A percentile compares a stretch with the other conserved stretches of the same genome.
These are phyloP conservation scores for Dolichotis patagonum DNA, from an alignment of 2,113 vertebrate species.

Conservation along the genomic window DNA sequence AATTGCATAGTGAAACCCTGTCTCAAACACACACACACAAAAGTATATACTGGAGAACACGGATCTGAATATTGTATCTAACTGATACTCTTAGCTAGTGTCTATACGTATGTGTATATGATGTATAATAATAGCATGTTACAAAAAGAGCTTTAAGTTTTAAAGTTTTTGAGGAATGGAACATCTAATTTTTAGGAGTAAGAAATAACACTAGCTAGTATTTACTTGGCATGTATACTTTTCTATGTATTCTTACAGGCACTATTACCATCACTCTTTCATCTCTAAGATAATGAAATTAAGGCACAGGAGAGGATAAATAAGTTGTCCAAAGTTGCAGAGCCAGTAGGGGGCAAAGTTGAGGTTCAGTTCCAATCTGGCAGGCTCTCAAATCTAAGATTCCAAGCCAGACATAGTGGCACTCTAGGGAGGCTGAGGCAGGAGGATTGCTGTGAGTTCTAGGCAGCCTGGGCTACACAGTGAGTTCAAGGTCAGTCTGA, in stretches of 20 bases:
- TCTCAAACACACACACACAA: too few relatives aligned
- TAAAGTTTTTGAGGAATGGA: background rate
- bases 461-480: background rate
- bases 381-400: conserved; percentile 13
- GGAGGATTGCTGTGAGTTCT: background rate
- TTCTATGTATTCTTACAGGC: background rate
- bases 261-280: background rate
- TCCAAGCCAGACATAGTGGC: background rate
- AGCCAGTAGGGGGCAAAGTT: background rate
- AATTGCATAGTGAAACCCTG: too few relatives aligned
- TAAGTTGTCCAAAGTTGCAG: background rate
- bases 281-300: background rate
- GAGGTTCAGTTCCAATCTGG: background rate
- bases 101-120: background rate
- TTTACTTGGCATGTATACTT: background rate
- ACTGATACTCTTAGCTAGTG: background rate
- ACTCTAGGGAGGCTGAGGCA: background rate
- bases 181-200: background rate
- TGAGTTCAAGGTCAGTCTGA: too few relatives aligned
- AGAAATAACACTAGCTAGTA: background rate
- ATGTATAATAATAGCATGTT: background rate
- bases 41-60: conserved; percentile 1
- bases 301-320: background rate
- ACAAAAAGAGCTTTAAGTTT: background rate
- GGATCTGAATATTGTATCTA: conserved; percentile 8